Conservation (phyloP, 2,797 vertebrate species). For the Hylomyscus alleni region DNA sequence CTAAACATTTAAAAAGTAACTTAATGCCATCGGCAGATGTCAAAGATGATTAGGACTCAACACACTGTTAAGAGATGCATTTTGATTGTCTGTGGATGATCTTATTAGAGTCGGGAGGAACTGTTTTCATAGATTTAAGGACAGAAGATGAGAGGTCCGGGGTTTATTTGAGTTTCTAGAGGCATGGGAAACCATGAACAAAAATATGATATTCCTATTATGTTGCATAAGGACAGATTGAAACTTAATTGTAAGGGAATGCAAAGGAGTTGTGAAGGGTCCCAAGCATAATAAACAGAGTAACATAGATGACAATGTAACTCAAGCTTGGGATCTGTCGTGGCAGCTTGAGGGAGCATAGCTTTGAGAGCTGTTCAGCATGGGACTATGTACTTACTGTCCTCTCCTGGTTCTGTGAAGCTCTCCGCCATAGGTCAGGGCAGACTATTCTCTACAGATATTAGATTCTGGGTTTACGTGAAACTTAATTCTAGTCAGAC, state of each 20-base stretch:
- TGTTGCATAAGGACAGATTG: not conserved
- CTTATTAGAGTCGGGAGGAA: too few relatives aligned
- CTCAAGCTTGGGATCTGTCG: not conserved
- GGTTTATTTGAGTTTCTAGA: not conserved
- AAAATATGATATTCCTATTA: not conserved
- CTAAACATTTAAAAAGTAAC: not conserved
- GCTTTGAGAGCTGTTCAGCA: too few relatives aligned
- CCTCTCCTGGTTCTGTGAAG: not conserved
- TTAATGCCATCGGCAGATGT: not conserved
- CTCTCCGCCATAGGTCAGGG: conserved; percentile 53
- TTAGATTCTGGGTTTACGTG: conserved; percentile 48
- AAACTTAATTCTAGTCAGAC: conserved; percentile 65
- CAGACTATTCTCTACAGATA: not conserved
- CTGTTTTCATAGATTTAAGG: not conserved
- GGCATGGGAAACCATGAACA: not conserved
- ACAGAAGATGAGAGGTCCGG: not conserved
- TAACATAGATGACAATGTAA: too few relatives aligned
- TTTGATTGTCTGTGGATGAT: not conserved
- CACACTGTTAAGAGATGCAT: not conserved
- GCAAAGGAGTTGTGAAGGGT: not conserved
- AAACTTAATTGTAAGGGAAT: too few relatives aligned
- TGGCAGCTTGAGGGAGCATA: not conserved
- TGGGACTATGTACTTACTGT: not conserved
- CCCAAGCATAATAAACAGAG: not conserved
- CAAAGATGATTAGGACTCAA: not conserved